Base-by-base conservation (phyloP, 1,140 invertebrate species). In the Xylocopa sonorina region DNA sequence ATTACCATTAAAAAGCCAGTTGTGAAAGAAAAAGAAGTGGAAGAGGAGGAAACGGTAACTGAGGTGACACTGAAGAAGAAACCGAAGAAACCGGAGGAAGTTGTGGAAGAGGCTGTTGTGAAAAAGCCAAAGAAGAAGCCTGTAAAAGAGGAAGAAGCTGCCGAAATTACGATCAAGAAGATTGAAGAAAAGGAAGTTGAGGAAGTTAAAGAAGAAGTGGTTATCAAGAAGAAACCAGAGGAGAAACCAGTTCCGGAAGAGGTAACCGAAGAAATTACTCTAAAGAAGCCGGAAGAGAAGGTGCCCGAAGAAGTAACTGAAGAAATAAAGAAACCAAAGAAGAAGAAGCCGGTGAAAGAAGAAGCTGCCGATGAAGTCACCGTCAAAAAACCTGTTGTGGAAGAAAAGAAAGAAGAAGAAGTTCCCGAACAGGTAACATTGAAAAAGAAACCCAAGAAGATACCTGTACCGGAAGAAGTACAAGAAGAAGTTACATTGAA, bases 351-450 rank as follows among this genome's bases (percentile, higher is more conserved):
- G 29, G 50, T 71, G n/a, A 58, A 82, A 24, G 80, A 80, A 57
- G 79, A 84, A 82, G 51, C 89, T 89, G 81, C 92, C 89, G 92
- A 93, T 80, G 93, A 94, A 60, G 66, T 95, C 10, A 91, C 92
- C 6, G 90, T 94, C n/a, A 90, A 91, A 34, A 92, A 94, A 83
- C 87, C 88, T 43, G 74, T 90, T 32, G 84, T 89, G 6, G 43
- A 46, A 62, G 81, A 88, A 68, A 89, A 92, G 1, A 90, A 92
- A 81, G 91, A 90, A 82, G 90, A 92, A 69, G 87, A 92, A 76
- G 75, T 79, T 27, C 72, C 89, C 34, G 92, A 93, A n/a, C 83
- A 92, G 88, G 79, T 90, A 55, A 86, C 77, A 21, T 80, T 75
- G 43, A 92, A 88, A 66, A 88, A 86, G 77, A 92, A 90, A 62